Evolutionary conservation across 1,140 invertebrate species (phyloP).

Genomic region (Antheraea mylitta): DNA sequence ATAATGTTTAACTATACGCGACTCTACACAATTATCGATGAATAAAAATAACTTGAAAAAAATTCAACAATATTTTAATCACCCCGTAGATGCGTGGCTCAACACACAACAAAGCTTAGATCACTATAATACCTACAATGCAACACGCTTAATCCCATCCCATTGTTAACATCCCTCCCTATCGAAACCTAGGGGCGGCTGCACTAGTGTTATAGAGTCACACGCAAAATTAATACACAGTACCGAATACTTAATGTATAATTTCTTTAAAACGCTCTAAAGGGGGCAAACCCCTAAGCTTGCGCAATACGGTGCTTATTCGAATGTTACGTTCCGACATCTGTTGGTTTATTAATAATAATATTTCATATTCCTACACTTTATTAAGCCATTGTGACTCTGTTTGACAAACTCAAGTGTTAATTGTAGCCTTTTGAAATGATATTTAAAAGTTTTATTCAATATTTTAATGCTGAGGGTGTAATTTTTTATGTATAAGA

Average conservation of each 20-base stretch:
- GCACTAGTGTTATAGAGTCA: constrained; percentile 17
- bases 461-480: too few relatives aligned
- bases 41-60: too few relatives aligned
- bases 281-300: constrained; percentile 13
- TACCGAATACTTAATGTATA: constrained; percentile 64
- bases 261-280: constrained; percentile 35
- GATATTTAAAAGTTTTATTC: background rate
- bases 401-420: constrained; percentile 50
- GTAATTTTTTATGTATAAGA: background rate
- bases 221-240: constrained; percentile 71
- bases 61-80: background rate
- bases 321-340: constrained; percentile 28
- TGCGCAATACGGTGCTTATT: constrained; percentile 12
- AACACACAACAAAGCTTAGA: constrained; percentile 31
- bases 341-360: constrained; percentile 39
- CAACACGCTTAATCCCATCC: constrained; percentile 71
- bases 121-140: constrained; percentile 66
- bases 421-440: constrained; percentile 1
- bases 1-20: too few relatives aligned
- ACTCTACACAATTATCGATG: too few relatives aligned
- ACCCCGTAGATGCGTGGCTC: constrained; percentile 18
- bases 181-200: constrained; percentile 22
- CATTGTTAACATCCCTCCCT: constrained; percentile 51
- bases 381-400: constrained; percentile 46
- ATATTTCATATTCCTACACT: constrained; percentile 37